phyloP scores from a whole-genome alignment of 53 echinoderm and acorn worm species.

The Apostichopus leukothele region DNA sequence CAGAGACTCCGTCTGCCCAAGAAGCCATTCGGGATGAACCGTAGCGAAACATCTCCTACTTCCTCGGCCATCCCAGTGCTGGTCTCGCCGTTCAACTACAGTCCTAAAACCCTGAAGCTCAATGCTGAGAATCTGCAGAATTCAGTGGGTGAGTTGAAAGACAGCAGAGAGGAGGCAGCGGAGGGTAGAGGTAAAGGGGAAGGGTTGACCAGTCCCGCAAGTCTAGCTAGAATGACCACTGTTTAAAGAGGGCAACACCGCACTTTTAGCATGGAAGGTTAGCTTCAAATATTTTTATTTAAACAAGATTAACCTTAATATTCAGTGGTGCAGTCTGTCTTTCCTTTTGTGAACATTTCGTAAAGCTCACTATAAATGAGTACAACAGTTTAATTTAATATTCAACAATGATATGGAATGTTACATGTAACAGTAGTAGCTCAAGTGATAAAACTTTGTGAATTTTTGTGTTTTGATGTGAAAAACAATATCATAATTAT shows the following conservation, averaged over 20 bases:
- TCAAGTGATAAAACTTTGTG: no score
- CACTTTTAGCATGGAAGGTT: no score
- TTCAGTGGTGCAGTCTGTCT: constrained; percentile 48
- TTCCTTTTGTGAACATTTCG: not conserved
- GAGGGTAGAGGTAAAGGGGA: constrained; percentile 67
- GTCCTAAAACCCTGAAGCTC: constrained; percentile 73
- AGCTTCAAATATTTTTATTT: not conserved
- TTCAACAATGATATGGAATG: no score
- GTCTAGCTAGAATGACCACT: constrained; percentile 85
- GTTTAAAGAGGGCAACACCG: constrained; percentile 55
- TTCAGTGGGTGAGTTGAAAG: constrained; percentile 42
- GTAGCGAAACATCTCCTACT: constrained; percentile 74
- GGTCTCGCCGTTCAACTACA: constrained; percentile 98
- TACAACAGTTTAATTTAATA: no score
- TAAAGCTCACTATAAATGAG: no score
- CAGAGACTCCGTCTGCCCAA: constrained; percentile 87
- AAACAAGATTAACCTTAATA: not conserved
- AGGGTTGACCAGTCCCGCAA: constrained; percentile 79
- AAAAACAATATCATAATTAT: no score
- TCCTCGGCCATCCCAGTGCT: constrained; percentile 79
- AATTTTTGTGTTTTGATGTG: no score
- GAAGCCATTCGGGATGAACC: constrained; percentile 92
- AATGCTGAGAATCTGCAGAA: constrained; percentile 58
- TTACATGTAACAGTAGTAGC: no score
- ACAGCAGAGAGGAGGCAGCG: constrained; percentile 44